Percentiles rank a stretch among this genome's conserved stretches.
Conservation (phyloP, 2,888 invertebrate genomes). For the Microctonus brassicae region DNA sequence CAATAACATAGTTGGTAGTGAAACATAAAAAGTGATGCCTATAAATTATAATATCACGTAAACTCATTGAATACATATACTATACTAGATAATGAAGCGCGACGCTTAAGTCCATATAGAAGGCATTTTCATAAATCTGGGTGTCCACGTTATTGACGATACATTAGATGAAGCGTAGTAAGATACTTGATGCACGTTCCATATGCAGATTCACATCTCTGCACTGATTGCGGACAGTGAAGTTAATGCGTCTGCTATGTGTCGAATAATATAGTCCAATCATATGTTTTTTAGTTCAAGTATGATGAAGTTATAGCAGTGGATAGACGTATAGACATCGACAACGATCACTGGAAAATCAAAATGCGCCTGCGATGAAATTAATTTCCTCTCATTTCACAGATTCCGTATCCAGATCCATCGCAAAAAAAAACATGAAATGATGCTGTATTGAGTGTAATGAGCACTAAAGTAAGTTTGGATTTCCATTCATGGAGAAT, state of each 20-base stretch:
- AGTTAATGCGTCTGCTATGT: constrained; percentile 34
- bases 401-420: too few species aligned
- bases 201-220: constrained; percentile 67
- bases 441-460: too few species aligned
- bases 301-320: constrained; percentile 56
- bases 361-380: constrained; percentile 22
- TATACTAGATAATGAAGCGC: neutral
- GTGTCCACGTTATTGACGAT: constrained; percentile 47
- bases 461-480: too few species aligned
- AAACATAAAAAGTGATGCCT: neutral
- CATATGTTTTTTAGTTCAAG: constrained; percentile 65
- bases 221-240: constrained; percentile 47
- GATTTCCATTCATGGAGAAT: too few species aligned
- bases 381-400: constrained; percentile 29
- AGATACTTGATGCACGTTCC: constrained; percentile 67
- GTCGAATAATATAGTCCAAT: constrained; percentile 61
- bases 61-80: neutral
- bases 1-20: too few species aligned
- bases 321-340: constrained; percentile 33
- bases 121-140: neutral
- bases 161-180: constrained; percentile 66
- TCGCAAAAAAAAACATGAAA: too few species aligned
- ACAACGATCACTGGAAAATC: constrained; percentile 35
- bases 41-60: neutral
- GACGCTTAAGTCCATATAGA: neutral